Evolutionary conservation across 2,113 vertebrate species (phyloP), one percentile per base, ranked within the genome.

Genomic region (Pygoscelis adeliae): DNA sequence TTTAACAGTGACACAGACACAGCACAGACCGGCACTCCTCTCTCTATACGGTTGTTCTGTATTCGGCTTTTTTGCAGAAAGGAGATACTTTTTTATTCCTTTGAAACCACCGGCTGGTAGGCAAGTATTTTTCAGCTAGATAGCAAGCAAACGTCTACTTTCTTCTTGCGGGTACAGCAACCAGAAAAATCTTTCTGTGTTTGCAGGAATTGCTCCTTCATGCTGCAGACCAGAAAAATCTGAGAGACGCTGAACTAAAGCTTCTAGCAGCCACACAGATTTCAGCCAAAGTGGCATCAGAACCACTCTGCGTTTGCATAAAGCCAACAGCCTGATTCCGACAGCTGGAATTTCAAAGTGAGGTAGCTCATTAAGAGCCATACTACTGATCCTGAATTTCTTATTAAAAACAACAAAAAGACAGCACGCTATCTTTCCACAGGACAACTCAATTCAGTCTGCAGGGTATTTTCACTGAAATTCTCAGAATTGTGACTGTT

Each of bases 1-100:
- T 30, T 65, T 52, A 47, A 69, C 1, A 1, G 14, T 55, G 42
- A 78, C 0, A 0, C 19, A 32, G n/a, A 49, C 25, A 34, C 9
- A 44, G 40, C 12, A 29, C 73, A 61, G 47, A 15, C 23, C 21
- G n/a, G 34, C 30, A 22, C 12, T 18, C 17, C 18, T 73, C n/a
- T 66, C 70, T 66, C 70, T 40, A 12, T 2, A 2, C 4, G 2
- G 10, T 6, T 36, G 18, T 47, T 69, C 46, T 30, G 12, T 21
- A 56, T 52, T 34, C 13, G 10, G 53, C 25, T 62, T 66, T 73
- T 84, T 58, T 23, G 3, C 65, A 52, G 34, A 88, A 80, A n/a
- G 3, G 1, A 88, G 38, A 46, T n/a, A 47, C 5, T 77, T 30
- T 13, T 66, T 89, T 20, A 86, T 42, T 21, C 42, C 34, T 87